phyloP scores from a whole-genome alignment of 2,113 vertebrate genomes.

The Gopherus evgoodei region DNA sequence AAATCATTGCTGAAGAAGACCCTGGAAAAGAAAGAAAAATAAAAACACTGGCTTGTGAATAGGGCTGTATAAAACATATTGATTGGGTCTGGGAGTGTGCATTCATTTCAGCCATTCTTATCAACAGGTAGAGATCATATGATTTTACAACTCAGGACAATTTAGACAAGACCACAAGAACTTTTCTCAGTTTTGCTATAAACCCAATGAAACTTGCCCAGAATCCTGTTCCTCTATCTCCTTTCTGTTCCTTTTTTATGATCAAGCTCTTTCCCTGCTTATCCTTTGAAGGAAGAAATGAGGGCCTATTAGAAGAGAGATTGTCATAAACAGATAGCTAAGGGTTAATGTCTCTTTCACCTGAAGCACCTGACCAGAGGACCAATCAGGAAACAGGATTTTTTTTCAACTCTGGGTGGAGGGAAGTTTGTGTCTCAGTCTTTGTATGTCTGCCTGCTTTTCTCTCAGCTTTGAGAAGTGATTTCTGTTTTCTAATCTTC shows the following conservation, averaged over 20 bases:
- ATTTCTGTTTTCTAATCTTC: too few species aligned
- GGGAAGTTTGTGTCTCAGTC: too few species aligned
- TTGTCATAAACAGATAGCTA: too few species aligned
- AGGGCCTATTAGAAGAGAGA: not conserved
- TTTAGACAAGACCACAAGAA: not conserved
- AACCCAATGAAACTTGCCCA: accelerated
- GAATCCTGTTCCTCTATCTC: not conserved
- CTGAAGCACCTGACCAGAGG: too few species aligned
- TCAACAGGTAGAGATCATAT: conserved; percentile 17
- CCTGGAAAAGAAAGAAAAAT: not conserved
- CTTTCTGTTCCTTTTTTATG: not conserved
- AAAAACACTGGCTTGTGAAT: not conserved
- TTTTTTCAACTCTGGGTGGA: too few species aligned
- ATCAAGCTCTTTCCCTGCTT: not conserved
- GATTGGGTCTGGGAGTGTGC: accelerated
- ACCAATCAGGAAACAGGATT: too few species aligned
- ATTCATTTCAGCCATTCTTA: not conserved
- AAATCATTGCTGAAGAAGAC: not conserved
- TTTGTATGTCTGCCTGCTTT: too few species aligned
- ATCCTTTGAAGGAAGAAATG: not conserved
- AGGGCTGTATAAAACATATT: accelerated
- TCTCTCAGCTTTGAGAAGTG: too few species aligned
- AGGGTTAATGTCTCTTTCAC: too few species aligned
- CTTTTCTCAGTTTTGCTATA: not conserved
- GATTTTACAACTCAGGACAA: not conserved